Base-by-base conservation (phyloP, 2,888 invertebrate species). In the Lepidocyrtoides sp. region DNA sequence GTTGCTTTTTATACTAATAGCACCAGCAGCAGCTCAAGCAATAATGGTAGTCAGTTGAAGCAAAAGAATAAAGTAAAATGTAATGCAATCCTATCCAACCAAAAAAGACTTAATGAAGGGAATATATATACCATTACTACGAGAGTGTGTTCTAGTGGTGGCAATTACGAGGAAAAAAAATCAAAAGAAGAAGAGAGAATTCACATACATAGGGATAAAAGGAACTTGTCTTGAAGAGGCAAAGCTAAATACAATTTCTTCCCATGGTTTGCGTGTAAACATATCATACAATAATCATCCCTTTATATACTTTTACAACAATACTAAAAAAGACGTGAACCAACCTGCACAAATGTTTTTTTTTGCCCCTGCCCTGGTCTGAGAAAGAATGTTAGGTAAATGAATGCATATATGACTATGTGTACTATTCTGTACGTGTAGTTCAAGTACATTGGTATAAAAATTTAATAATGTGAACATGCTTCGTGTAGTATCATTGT, bases 81-180 rank as follows among this genome's bases (percentile, higher is more conserved):
- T 72, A 89, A 89, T 89, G 57, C 57, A 89, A 82, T 72, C 72
- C 29, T 69, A 66, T 84, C 66, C 51, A 84, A 48, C 69, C 32
- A 41, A 69, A 69, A 44, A 26, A 72, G 51, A 89, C 48, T 51
- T 66, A 89, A 82, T 72, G 82, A 82, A 72, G 72, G 89, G 44
- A 57, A 72, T 72, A 75, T 44, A 14, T 75, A 66, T 82, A 54
- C 44, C 0, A 17, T 14, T 54, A 54, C 3, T 7, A n/a, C n/a
- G n/a, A 17, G 69, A 41, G 48, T 48, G 75, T 75, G 36, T 32
- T 4, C 10, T 20, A 17, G 41, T 66, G 66, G 66, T 81, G 87
- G 87, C 87, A 88, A 88, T 88, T 88, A 81, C 87, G 44, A 57
- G n/a, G 48, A 66, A 88, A 57, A 75, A 36, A 54, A 7, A 23